A percentile compares a stretch with the other conserved stretches of the same genome.
These are phyloP conservation scores for Hyperoplus immaculatus DNA, from an alignment of 2,797 vertebrate species.

Conservation along the genomic window DNA sequence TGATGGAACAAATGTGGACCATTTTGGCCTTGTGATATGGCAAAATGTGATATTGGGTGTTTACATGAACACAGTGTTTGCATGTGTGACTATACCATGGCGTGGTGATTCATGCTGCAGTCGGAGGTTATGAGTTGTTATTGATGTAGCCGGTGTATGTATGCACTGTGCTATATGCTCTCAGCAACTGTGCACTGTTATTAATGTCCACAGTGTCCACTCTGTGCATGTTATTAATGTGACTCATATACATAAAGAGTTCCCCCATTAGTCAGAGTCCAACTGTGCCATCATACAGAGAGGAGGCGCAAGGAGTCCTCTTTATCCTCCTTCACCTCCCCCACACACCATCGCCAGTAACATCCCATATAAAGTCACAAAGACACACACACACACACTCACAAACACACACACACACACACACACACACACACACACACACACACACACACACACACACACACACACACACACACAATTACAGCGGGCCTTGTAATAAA, in stretches of 20 bases:
- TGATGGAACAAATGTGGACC: slow-evolving; percentile 11
- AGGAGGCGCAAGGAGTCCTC: slow-evolving; percentile 52
- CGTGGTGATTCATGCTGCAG: slow-evolving; percentile 61
- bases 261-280: slow-evolving; percentile 84
- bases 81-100: slow-evolving; percentile 37
- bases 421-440: not conserved
- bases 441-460: too few species aligned
- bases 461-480: not conserved
- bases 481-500: not conserved
- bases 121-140: slow-evolving; percentile 72
- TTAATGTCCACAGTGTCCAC: slow-evolving; percentile 77
- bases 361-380: not conserved
- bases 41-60: slow-evolving; percentile 21
- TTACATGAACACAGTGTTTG: slow-evolving; percentile 37
- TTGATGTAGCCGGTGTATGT: slow-evolving; percentile 64
- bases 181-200: slow-evolving; percentile 66
- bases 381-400: not conserved
- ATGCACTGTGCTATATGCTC: slow-evolving; percentile 60
- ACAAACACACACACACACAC: not conserved
- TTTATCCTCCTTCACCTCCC: slow-evolving; percentile 25
- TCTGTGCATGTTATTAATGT: slow-evolving; percentile 83
- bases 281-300: slow-evolving; percentile 69
- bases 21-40: slow-evolving; percentile 33
- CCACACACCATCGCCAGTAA: not conserved
- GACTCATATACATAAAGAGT: slow-evolving; percentile 82